Evolutionary conservation across 1,140 invertebrate species (phyloP), one percentile per base, ranked within the genome.

Genomic region (Lasaia peninsularis): DNA sequence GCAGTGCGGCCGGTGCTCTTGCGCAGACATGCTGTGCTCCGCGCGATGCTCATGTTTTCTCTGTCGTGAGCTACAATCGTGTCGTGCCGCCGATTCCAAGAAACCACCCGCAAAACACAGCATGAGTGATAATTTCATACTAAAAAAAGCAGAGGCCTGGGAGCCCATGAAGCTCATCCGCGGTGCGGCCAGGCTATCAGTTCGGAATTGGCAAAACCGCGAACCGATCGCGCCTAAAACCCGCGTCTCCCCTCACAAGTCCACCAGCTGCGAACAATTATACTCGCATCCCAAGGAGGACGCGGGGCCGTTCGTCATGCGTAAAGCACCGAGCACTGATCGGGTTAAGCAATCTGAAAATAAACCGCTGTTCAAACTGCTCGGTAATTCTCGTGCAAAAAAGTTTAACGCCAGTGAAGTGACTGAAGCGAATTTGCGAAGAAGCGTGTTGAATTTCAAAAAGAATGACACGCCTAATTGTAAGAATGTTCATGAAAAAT

Each of bases 1-100:
- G 61, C 78, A 84, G 80, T 86, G 80, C 80, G 73, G 69, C 73
- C 75, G 79, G 70, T 73, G 72, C 83, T 65, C 64, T 69, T 71
- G 63, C 71, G 58, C 73, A 72, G 80, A 78, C 80, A 90, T 90
- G 89, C 86, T 89, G 81, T 91, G 90, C 77, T 76, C 80, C 60
- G 88, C 86, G 73, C 87, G 89, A 49, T 93, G 92, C 73, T 80
- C 76, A 52, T 93, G 92, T 75, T 86, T 91, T 65, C 78, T 93
- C 63, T 93, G 92, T 66, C 86, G 90, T 52, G 91, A 92, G 71
- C 75, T 93, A 58, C 89, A 87, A 58, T 84, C 82, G 56, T 90
- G 80, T 62, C 83, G 76, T 57, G 83, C 85, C 61, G 84, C 78
- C 35, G 78, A 78, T 76, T 76, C 71, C 60, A 71, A 77, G 56